Conservation (phyloP, 2,113 vertebrate species). For the Burhinus oedicnemus region DNA sequence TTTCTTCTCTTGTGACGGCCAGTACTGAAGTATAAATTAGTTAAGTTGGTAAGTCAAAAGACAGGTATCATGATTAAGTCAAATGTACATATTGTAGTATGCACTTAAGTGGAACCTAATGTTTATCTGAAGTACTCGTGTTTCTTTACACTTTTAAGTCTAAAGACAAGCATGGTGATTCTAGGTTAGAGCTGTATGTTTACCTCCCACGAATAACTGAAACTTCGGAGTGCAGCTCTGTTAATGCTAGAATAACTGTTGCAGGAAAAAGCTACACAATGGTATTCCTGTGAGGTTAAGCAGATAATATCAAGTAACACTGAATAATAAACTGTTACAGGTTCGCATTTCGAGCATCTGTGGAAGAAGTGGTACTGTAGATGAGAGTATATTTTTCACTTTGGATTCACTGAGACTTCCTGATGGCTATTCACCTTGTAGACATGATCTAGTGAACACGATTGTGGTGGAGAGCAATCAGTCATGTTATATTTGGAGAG, state of each 20-base stretch:
- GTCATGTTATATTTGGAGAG: conserved; percentile 90
- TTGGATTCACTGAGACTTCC: conserved; percentile 87
- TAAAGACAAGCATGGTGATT: background rate
- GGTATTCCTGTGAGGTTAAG: background rate
- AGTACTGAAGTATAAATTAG: background rate
- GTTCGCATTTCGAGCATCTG: conserved; percentile 82
- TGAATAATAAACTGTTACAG: conserved; percentile 64
- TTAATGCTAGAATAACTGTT: background rate
- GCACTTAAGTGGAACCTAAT: background rate
- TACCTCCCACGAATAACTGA: background rate
- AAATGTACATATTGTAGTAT: background rate
- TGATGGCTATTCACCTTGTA: conserved; percentile 77
- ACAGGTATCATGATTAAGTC: background rate
- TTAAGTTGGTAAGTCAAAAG: background rate
- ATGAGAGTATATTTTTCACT: conserved; percentile 88
- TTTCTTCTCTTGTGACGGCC: background rate
- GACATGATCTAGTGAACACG: conserved; percentile 81
- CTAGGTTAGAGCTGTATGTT: background rate
- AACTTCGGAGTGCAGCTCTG: background rate
- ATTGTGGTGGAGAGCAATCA: conserved; percentile 93
- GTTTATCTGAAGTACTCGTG: background rate
- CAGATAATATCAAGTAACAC: background rate
- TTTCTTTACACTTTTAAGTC: background rate
- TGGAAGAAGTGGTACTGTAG: conserved; percentile 83
- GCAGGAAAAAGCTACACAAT: background rate